A percentile compares a stretch with the other conserved stretches of the same genome.
These are phyloP conservation scores for Echinops telfairi DNA, from an alignment of 2,113 vertebrate genomes.

Conservation along the genomic window DNA sequence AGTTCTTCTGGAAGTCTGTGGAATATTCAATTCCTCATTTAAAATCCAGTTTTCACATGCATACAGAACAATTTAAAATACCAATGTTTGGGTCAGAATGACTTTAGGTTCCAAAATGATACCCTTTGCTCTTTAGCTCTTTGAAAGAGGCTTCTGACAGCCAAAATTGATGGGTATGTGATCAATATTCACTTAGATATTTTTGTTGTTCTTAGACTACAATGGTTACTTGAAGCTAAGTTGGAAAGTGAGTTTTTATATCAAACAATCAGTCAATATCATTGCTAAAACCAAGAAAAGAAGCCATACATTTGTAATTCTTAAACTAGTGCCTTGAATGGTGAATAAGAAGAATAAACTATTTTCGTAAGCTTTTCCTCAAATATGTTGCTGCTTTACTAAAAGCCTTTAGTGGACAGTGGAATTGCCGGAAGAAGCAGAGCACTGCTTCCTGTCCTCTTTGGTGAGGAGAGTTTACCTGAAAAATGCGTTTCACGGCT, in stretches of 20 bases:
- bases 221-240: not conserved
- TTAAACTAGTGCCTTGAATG: not conserved
- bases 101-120: too few relatives aligned
- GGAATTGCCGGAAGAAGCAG: not conserved
- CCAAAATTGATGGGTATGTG: not conserved
- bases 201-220: not conserved
- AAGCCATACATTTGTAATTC: not conserved
- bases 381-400: not conserved
- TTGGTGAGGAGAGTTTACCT: not conserved
- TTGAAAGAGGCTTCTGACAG: too few relatives aligned
- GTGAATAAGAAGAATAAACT: not conserved
- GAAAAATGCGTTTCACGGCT: not conserved
- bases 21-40: too few relatives aligned
- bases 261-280: not conserved
- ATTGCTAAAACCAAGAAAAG: not conserved
- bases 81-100: too few relatives aligned
- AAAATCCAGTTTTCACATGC: too few relatives aligned
- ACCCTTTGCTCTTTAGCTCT: too few relatives aligned
- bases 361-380: not conserved
- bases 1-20: too few relatives aligned
- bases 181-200: not conserved
- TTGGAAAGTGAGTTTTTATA: constrained; percentile 19
- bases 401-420: not conserved
- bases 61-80: too few relatives aligned
- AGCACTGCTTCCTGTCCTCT: not conserved